Conservation (phyloP, 2,797 vertebrate genomes). For the Pachyuromys duprasi region DNA sequence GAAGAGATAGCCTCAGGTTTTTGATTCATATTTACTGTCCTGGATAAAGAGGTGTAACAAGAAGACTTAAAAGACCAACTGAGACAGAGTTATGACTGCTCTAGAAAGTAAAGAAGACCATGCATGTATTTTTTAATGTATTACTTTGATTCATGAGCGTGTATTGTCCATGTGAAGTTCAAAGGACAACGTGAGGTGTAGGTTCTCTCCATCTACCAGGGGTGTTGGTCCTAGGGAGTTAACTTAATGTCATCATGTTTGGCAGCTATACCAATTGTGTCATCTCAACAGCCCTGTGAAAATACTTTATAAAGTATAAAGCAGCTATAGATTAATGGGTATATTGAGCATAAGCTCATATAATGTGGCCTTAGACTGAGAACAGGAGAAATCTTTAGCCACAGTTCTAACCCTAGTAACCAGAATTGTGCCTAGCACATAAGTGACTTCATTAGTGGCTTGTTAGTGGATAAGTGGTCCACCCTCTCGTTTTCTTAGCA, state of each 20-base stretch:
- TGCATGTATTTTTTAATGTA: background rate
- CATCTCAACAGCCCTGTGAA: background rate
- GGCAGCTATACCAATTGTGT: no score
- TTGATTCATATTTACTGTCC: background rate
- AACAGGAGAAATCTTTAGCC: background rate
- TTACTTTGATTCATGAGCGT: background rate
- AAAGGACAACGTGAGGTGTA: background rate
- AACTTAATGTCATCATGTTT: background rate
- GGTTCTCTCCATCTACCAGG: background rate
- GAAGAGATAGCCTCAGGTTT: background rate
- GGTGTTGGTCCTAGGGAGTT: no score
- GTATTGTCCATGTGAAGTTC: background rate
- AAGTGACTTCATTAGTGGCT: background rate
- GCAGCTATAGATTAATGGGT: background rate
- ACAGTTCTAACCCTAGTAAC: background rate
- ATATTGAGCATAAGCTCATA: background rate
- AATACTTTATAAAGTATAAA: background rate
- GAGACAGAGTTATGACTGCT: background rate
- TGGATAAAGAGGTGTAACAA: background rate
- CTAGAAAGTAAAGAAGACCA: conserved; percentile 21
- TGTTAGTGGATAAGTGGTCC: background rate
- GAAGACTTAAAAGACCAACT: background rate
- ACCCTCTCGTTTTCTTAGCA: background rate
- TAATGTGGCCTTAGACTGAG: background rate
- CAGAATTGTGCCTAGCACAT: background rate